Base-by-base conservation (phyloP, 2,113 vertebrate species). In the Coregonus clupeaformis region DNA sequence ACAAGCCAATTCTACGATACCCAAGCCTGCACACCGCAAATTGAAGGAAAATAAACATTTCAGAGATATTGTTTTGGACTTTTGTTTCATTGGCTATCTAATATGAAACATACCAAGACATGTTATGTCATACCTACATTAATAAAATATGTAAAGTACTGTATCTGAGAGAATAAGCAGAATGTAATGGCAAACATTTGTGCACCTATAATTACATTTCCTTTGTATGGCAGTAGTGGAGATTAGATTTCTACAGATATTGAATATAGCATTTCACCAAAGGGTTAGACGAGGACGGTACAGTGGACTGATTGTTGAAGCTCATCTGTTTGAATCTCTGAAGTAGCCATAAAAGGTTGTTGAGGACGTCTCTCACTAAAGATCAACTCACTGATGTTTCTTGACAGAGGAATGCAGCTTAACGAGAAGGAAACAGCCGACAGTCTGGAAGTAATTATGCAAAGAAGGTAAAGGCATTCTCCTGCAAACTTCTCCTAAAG, bases 371-470 rank as follows among this genome's bases (percentile, higher is more conserved):
- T 79, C 77, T 80, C 70, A 75, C 64, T 77, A 24, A 68, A 73
- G 72, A 73, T 73, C 85, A 75, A 81, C 81, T 64, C 2, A 0
- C 18, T 78, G 73, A 89, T 63, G 52, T 66, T 69, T 63, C 77
- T 60, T 75, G 83, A 84, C 80, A 70, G 20, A 64, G 69, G 30
- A 57, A 72, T 76, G 82, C 42, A 20, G 72, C 57, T 66, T 77
- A 25, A 82, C 68, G 80, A 68, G 71, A 49, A 45, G 71, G 70
- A 69, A 84, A 65, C 77, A 80, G 25, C 16, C 57, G 9, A 78
- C 25, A 57, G 78, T 85, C 87, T 89, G 90, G 86, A 90, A 88
- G 49, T 52, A 52, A 52, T 52, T 52, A 52, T 52, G 12, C 14
- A 52, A 52, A 52, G 49, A 52, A 52, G 47, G 47, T 52, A 16